These are phyloP conservation scores for Gouania willdenowi DNA, from an alignment of 2,797 vertebrate genomes.

Conservation along the genomic window DNA sequence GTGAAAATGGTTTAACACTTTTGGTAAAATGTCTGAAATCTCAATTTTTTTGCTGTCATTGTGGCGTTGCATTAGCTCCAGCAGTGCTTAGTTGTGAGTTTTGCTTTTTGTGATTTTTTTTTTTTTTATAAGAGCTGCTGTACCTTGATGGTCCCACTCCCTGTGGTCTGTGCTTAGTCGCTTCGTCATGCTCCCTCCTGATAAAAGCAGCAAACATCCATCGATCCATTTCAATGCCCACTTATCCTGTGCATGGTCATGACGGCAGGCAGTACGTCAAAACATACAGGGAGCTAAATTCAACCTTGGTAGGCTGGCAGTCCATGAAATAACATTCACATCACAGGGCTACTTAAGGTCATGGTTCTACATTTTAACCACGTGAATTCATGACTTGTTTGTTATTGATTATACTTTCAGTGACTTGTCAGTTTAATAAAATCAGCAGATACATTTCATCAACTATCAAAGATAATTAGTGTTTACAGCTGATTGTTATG, in stretches of 20 bases:
- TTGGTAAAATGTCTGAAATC: too few relatives aligned
- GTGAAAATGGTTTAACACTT: too few relatives aligned
- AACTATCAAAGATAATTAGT: too few relatives aligned
- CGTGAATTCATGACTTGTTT: too few relatives aligned
- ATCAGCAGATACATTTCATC: too few relatives aligned
- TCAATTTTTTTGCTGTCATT: too few relatives aligned
- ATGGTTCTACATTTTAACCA: too few relatives aligned
- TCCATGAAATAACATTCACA: neutral
- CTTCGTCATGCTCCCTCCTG: conserved; percentile 21
- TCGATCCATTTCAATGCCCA: conserved; percentile 7
- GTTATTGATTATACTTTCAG: too few relatives aligned
- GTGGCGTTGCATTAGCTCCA: conserved; percentile 15
- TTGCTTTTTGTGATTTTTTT: conserved; percentile 19
- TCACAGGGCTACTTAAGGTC: neutral
- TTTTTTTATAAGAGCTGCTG: conserved; percentile 16
- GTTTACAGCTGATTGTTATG: too few relatives aligned
- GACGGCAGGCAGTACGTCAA: conserved; percentile 3
- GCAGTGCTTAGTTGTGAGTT: conserved; percentile 22
- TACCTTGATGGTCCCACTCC: conserved; percentile 21
- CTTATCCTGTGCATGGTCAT: conserved; percentile 10
- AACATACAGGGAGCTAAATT: neutral
- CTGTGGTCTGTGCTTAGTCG: conserved; percentile 7
- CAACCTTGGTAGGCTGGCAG: neutral
- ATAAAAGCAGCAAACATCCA: conserved; percentile 28
- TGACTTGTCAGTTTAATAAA: too few relatives aligned